These are phyloP conservation scores for Anguilla obscura DNA, from an alignment of 2,797 vertebrate species.

Conservation along the genomic window DNA sequence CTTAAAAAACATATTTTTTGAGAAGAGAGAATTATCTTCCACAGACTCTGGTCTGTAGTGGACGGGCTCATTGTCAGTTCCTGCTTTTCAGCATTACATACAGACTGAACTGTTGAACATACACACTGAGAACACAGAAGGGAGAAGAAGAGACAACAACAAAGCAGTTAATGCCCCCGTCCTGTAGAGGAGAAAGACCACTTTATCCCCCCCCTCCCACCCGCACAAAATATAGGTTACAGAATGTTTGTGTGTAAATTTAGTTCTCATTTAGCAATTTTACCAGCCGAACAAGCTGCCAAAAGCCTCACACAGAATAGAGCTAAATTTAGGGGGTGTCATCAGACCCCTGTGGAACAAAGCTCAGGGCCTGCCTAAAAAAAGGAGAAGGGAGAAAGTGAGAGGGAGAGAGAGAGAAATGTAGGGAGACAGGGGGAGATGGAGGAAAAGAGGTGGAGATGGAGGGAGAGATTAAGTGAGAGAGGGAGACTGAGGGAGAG, in stretches of 20 bases:
- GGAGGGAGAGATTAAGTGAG: background rate
- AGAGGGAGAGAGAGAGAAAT: background rate
- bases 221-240: background rate
- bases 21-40: background rate
- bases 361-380: background rate
- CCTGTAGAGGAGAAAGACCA: too few species aligned
- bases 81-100: background rate
- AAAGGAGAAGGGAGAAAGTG: background rate
- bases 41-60: background rate
- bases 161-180: too few species aligned
- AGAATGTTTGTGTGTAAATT: background rate
- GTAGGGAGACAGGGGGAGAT: too few species aligned
- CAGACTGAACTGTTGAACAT: background rate
- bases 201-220: background rate
- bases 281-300: background rate
- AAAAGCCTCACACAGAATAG: background rate
- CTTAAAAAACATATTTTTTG: background rate
- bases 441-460: background rate
- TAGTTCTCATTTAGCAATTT: background rate
- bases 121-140: background rate
- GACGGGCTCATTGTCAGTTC: background rate
- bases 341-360: background rate
- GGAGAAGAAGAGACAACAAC: too few species aligned
- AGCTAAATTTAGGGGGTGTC: constrained; percentile 20
- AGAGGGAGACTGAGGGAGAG: background rate